Percentiles rank a stretch among this genome's conserved stretches.
phyloP scores from a whole-genome alignment of 2,797 vertebrate genomes.

The Pteronotus mesoamericanus region DNA sequence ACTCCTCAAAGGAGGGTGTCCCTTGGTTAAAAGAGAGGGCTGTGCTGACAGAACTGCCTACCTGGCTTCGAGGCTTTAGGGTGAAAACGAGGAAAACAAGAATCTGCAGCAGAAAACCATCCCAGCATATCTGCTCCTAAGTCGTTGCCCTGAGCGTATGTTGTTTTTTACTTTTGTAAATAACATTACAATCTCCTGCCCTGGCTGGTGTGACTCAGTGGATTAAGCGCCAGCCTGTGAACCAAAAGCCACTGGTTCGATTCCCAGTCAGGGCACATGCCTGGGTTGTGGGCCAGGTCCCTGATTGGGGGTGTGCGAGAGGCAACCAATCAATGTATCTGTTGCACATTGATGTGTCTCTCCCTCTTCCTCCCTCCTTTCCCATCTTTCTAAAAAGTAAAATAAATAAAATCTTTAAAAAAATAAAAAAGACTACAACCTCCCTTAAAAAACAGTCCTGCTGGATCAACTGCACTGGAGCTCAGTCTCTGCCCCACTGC shows the following conservation, averaged over 20 bases:
- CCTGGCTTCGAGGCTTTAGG: neutral
- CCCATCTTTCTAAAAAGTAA: neutral
- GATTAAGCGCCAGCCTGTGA: rapidly evolving
- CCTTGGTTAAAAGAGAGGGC: neutral
- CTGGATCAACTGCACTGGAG: neutral
- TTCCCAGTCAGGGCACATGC: neutral
- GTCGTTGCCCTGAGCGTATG: neutral
- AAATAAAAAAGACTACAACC: neutral
- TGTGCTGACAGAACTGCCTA: neutral
- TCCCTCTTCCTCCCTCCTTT: neutral
- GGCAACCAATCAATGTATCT: neutral
- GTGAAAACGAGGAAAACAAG: neutral
- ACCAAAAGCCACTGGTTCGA: neutral
- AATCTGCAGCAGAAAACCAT: neutral
- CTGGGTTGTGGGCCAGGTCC: neutral
- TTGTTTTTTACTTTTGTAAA: neutral
- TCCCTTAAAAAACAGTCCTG: neutral
- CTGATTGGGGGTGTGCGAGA: neutral
- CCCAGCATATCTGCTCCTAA: neutral
- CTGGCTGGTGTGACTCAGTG: neutral
- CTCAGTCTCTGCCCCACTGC: neutral
- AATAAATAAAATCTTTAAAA: neutral
- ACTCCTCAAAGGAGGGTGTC: neutral
- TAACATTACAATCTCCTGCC: neutral
- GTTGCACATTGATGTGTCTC: neutral